phyloP scores from a whole-genome alignment of 2,113 vertebrate genomes.

The Sylvietta virens region DNA sequence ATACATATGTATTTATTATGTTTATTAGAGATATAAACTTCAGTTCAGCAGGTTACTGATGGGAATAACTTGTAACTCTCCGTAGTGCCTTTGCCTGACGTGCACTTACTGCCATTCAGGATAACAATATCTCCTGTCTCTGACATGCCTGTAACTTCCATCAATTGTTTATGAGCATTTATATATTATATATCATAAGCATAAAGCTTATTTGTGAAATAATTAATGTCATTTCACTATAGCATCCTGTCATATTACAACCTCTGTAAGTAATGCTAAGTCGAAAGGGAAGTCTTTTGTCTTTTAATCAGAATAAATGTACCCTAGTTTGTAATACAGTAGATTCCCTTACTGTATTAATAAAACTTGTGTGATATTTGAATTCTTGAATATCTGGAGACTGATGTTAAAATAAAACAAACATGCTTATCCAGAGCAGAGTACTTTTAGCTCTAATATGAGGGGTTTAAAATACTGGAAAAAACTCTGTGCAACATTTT shows the following conservation, averaged over 20 bases:
- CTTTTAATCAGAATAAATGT: not conserved
- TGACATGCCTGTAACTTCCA: not conserved
- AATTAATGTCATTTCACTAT: not conserved
- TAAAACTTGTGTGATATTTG: not conserved
- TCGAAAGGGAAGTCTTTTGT: not conserved
- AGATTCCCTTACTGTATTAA: not conserved
- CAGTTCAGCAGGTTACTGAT: not conserved
- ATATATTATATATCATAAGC: not conserved
- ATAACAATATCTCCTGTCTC: not conserved
- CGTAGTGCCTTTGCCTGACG: rapidly evolving
- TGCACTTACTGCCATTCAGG: not conserved
- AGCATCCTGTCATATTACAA: not conserved
- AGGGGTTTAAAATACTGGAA: not conserved
- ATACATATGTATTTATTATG: not conserved
- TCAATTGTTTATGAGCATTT: not conserved
- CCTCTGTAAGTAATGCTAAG: not conserved
- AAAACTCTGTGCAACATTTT: not conserved
- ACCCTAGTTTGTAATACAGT: not conserved
- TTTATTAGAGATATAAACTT: not conserved
- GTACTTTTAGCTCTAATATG: not conserved
- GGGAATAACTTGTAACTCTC: not conserved
- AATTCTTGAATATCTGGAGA: not conserved
- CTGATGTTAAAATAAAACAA: not conserved
- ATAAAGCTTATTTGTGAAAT: not conserved
- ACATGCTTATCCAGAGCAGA: not conserved